Conservation (phyloP, 1,140 invertebrate species). For the Hyles euphorbiae region DNA sequence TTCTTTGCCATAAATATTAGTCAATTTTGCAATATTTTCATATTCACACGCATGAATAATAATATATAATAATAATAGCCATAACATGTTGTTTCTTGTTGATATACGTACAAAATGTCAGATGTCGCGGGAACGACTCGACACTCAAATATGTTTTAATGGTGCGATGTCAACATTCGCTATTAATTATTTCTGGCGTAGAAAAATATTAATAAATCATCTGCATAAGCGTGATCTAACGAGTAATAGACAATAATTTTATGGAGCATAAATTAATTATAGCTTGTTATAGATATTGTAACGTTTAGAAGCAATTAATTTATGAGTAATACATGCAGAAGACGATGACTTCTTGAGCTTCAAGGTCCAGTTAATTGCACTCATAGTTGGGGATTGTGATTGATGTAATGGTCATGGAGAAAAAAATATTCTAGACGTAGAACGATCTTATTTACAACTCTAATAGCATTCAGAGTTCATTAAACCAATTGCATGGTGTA, state of each 20-base stretch:
- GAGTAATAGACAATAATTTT: conserved; percentile 19
- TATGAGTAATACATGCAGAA: conserved; percentile 47
- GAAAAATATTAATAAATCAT: conserved; percentile 12
- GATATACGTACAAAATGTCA: no score
- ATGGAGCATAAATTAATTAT: conserved; percentile 34
- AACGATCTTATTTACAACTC: no score
- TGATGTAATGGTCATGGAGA: neutral
- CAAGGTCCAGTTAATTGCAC: conserved; percentile 14
- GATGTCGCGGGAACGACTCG: no score
- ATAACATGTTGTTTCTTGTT: no score
- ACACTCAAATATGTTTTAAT: no score
- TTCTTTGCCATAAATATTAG: no score
- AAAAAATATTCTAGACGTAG: neutral
- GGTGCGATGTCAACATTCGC: neutral
- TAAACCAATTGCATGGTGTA: no score
- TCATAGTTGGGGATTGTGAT: neutral
- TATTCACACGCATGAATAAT: no score
- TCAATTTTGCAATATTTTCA: no score
- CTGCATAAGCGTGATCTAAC: conserved; percentile 11
- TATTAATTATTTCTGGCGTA: conserved; percentile 1
- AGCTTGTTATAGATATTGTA: conserved; percentile 19
- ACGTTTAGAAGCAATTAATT: conserved; percentile 37
- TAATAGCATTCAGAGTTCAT: no score
- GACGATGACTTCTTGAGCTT: conserved; percentile 26
- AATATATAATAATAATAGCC: no score